Conservation (phyloP, 2,888 invertebrate species). For the Harpagoxenus sublaevis region DNA sequence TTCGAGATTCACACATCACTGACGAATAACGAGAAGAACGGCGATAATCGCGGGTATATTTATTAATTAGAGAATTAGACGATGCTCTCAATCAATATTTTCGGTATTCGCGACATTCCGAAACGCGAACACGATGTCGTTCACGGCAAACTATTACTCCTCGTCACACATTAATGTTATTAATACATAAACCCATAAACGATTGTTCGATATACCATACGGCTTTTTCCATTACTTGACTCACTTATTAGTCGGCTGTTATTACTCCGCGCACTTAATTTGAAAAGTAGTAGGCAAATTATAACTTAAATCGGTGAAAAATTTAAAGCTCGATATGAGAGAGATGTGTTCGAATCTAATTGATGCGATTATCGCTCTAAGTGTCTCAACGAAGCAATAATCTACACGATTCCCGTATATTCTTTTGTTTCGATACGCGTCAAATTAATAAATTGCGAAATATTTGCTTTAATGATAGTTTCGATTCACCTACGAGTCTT, state of each 20-base stretch:
- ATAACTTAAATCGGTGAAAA: background rate
- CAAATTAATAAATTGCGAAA: slow-evolving; percentile 8
- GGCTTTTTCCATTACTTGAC: background rate
- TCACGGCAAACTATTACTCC: background rate
- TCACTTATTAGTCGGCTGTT: background rate
- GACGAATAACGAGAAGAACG: background rate
- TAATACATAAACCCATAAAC: background rate
- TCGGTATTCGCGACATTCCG: background rate
- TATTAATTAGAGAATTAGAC: background rate
- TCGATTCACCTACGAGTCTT: background rate
- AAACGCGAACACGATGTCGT: background rate
- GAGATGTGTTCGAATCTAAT: background rate
- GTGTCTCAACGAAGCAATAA: background rate
- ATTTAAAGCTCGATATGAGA: too few relatives aligned
- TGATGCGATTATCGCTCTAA: background rate
- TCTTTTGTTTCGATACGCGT: background rate
- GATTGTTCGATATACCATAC: background rate
- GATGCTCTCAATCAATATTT: background rate
- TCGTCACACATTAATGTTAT: background rate
- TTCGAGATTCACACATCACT: too few relatives aligned
- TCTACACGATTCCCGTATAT: background rate
- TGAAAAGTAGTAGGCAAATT: background rate
- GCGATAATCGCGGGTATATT: background rate
- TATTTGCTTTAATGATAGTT: slow-evolving; percentile 7
- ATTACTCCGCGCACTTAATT: background rate